Evolutionary conservation across 2,113 vertebrate species (phyloP), one percentile per base, ranked within the genome.

Genomic region (Corapipo altera): DNA sequence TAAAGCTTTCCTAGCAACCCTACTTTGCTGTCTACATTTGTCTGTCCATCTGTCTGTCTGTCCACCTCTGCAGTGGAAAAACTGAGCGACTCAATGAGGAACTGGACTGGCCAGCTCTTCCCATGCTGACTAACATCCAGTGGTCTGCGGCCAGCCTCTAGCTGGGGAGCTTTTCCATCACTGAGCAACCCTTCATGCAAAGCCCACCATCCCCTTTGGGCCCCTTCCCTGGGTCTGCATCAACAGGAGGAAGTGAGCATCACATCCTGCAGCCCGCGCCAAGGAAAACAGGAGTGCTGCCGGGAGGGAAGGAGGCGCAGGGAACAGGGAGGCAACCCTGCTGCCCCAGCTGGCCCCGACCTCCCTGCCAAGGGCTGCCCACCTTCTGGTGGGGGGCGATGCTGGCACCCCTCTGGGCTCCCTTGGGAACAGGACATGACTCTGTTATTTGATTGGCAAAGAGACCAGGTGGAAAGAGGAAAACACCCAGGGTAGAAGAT

Each of bases 1-100:
- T 98, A 98, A 98, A 98, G 96, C 93, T 95, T 96, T 97, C 96
- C 87, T 97, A 96, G 97, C 92, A 96, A 93, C 93, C 73, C 87
- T 4, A 30, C 95, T 95, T 92, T 93, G 93, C 95, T 19, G 3
- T 89, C 80, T 57, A 27, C 33, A 12, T 49, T 80, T 87, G 52
- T 75, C 75, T 27, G 2, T 92, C 88, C n/a, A 3, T 84, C 83
- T 24, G 5, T 66, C 66, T 19, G 14, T 85, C 71, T 20, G 12
- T 62, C 72, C 9, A 70, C 44, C 52, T 88, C 70, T 37, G 78
- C 4, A 9, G 57, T 93, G 93, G 96, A 86, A 97, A 95, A 95
- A 83, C 70, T 67, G 73, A 95, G 76, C 1, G 1, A 77, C 46
- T 52, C 69, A 55, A 46, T 55, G 72, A 95, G 62, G 94, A 95